These are phyloP conservation scores for Myopa tessellatipennis DNA, from an alignment of 2,888 invertebrate genomes.

Conservation along the genomic window DNA sequence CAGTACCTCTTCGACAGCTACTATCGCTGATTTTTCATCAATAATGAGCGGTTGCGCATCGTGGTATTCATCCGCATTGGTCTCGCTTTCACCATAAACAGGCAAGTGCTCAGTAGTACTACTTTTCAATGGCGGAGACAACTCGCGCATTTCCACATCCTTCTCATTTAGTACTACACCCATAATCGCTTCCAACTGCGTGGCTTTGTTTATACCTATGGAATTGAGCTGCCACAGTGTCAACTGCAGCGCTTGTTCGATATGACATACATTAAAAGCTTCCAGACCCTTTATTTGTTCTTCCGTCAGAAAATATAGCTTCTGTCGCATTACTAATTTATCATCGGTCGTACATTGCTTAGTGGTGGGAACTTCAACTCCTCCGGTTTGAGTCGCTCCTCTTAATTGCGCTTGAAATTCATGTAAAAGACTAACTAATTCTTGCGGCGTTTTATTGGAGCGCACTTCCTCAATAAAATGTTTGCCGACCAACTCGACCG, in stretches of 20 bases:
- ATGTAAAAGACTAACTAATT: neutral
- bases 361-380: neutral
- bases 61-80: constrained; percentile 31
- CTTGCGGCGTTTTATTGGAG: neutral
- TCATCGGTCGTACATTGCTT: neutral
- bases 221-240: constrained; percentile 38
- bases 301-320: constrained; percentile 32
- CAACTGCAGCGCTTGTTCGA: constrained; percentile 25
- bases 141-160: constrained; percentile 10
- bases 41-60: constrained; percentile 38
- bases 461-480: neutral
- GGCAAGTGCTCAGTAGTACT: neutral
- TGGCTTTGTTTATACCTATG: constrained; percentile 30
- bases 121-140: neutral
- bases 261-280: constrained; percentile 27
- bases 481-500: neutral
- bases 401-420: neutral
- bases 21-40: constrained; percentile 16
- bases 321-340: constrained; percentile 16
- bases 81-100: neutral
- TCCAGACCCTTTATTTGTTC: constrained; percentile 33
- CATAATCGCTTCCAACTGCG: constrained; percentile 34
- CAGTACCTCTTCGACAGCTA: neutral
- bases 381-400: neutral
- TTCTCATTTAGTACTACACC: constrained; percentile 26